These are phyloP conservation scores for Hypselothyrea guttata DNA, from an alignment of 2,888 invertebrate species.

Conservation along the genomic window DNA sequence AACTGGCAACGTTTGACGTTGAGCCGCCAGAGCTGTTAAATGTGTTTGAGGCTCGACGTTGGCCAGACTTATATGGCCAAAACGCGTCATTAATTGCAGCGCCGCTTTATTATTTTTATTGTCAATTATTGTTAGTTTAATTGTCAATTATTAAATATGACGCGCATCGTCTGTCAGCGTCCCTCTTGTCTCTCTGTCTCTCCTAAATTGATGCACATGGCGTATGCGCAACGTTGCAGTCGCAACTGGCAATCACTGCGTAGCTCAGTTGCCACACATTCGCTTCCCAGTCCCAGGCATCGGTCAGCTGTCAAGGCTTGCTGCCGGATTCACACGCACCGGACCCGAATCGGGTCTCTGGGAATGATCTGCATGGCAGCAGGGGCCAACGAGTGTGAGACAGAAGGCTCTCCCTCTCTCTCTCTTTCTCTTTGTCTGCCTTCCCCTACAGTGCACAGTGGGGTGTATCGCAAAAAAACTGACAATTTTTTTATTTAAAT, in stretches of 20 bases:
- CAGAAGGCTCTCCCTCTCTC: not conserved
- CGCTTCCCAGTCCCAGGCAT: constrained; percentile 51
- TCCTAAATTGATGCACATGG: constrained; percentile 32
- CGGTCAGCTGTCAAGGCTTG: constrained; percentile 48
- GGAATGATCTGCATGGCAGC: constrained; percentile 35
- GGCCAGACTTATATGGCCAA: constrained; percentile 66
- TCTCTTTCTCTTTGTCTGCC: not conserved
- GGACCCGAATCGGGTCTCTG: constrained; percentile 6
- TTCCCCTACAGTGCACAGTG: constrained; percentile 28
- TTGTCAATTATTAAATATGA: constrained; percentile 75
- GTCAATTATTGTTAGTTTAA: constrained; percentile 75
- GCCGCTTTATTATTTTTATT: constrained; percentile 72
- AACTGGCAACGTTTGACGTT: constrained; percentile 58
- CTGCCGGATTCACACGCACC: constrained; percentile 54
- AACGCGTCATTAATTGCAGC: constrained; percentile 71
- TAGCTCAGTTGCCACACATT: constrained; percentile 62
- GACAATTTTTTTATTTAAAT: too few species aligned
- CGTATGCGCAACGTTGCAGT: constrained; percentile 59
- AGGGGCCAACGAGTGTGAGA: constrained; percentile 17
- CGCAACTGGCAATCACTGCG: constrained; percentile 57
- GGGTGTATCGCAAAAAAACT: too few species aligned
- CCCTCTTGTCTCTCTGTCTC: not conserved
- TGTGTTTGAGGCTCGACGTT: constrained; percentile 30
- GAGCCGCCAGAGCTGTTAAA: constrained; percentile 22
- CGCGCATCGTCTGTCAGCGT: constrained; percentile 27